phyloP scores from a whole-genome alignment of 1,140 invertebrate species.

The Matsumurasca onukii region DNA sequence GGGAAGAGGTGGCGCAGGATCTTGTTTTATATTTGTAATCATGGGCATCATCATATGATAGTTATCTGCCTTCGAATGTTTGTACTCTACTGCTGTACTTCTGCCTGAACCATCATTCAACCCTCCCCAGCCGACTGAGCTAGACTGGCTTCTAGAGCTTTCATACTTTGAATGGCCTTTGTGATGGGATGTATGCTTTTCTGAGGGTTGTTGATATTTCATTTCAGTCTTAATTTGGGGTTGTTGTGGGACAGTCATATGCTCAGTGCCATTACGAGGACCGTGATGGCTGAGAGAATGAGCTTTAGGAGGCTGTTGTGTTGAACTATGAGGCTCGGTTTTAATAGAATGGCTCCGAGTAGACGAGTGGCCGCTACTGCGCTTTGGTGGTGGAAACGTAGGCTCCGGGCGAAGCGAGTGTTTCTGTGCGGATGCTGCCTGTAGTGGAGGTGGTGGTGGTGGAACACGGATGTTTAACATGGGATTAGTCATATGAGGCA shows the following conservation, averaged over 20 bases:
- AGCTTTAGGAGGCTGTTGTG: slow-evolving; percentile 20
- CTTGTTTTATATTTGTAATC: slow-evolving; percentile 23
- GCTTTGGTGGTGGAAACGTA: slow-evolving; percentile 36
- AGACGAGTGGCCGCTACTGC: slow-evolving; percentile 37
- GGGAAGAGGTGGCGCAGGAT: slow-evolving; percentile 31
- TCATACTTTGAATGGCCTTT: not conserved
- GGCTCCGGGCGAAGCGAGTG: slow-evolving; percentile 39
- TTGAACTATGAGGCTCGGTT: slow-evolving; percentile 31
- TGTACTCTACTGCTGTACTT: not conserved
- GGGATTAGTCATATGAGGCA: too few relatives aligned
- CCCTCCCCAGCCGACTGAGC: not conserved
- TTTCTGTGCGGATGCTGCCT: slow-evolving; percentile 39
- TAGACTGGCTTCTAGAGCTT: not conserved
- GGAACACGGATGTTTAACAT: slow-evolving; percentile 4
- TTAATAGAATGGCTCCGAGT: slow-evolving; percentile 32
- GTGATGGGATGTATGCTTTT: not conserved
- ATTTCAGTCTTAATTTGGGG: slow-evolving; percentile 10
- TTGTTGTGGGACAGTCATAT: too few relatives aligned
- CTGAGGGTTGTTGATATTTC: not conserved
- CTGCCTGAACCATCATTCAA: not conserved
- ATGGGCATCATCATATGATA: slow-evolving; percentile 7
- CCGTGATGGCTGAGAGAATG: not conserved
- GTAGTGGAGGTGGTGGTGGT: too few relatives aligned
- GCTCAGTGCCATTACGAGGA: slow-evolving; percentile 14
- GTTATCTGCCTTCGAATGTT: not conserved